phyloP scores from a whole-genome alignment of 2,113 vertebrate species.

The Brienomyrus brachyistius region DNA sequence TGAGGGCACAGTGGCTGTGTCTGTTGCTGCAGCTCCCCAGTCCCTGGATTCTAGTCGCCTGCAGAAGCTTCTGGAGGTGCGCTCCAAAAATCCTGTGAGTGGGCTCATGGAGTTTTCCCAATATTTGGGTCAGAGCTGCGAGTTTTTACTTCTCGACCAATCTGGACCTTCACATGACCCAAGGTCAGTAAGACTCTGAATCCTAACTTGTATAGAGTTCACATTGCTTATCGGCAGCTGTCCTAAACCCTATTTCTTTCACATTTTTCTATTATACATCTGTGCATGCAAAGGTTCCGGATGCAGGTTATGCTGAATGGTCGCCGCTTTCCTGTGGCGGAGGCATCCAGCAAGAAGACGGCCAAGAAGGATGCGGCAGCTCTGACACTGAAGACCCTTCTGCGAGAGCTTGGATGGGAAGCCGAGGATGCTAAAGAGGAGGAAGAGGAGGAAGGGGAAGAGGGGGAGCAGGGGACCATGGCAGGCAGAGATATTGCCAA shows the following conservation, averaged over 20 bases:
- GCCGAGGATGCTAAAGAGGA: conserved; percentile 22
- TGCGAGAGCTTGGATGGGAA: conserved; percentile 56
- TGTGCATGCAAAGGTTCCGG: conserved; percentile 67
- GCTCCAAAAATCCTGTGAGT: conserved; percentile 87
- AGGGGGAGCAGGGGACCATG: conserved; percentile 31
- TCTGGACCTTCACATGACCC: conserved; percentile 90
- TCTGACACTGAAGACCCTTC: conserved; percentile 72
- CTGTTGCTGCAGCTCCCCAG: conserved; percentile 54
- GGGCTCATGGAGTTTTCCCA: conserved; percentile 91
- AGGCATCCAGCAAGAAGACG: conserved; percentile 88
- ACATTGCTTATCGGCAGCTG: not conserved
- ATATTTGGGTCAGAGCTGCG: conserved; percentile 77
- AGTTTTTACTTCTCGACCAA: conserved; percentile 82
- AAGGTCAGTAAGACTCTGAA: conserved; percentile 57
- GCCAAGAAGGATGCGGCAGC: conserved; percentile 89
- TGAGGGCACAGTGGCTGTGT: conserved; percentile 56
- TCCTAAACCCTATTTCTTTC: not conserved
- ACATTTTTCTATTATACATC: not conserved
- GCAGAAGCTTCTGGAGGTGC: conserved; percentile 79
- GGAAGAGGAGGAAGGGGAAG: not conserved
- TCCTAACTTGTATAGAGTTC: conserved; percentile 19
- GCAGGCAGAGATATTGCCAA: conserved; percentile 31
- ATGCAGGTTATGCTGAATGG: conserved; percentile 87
- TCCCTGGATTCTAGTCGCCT: conserved; percentile 54
- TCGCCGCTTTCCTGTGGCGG: conserved; percentile 75